Percentiles rank a stretch among this genome's conserved stretches.
These are phyloP conservation scores for Eilema depressum DNA, from an alignment of 2,888 invertebrate genomes.

Conservation along the genomic window DNA sequence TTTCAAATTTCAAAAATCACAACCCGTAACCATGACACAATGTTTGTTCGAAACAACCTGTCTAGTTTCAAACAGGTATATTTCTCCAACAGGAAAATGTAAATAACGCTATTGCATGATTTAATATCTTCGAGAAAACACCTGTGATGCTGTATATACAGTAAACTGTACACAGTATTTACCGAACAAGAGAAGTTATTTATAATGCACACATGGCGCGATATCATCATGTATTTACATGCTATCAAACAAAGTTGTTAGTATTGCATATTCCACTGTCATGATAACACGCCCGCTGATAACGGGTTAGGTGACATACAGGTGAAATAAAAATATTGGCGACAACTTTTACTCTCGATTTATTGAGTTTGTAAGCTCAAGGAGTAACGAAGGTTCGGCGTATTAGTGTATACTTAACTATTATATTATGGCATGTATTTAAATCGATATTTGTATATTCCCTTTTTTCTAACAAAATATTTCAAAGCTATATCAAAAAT, in stretches of 20 bases:
- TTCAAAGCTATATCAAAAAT: no score
- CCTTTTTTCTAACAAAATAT: no score
- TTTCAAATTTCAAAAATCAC: no score
- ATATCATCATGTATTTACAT: background rate
- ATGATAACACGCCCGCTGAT: slow-evolving; percentile 24
- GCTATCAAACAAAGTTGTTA: slow-evolving; percentile 14
- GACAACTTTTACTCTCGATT: no score
- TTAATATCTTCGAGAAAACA: background rate
- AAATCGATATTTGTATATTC: no score
- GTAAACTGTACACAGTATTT: slow-evolving; percentile 1
- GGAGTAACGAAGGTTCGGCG: no score
- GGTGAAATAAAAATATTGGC: background rate
- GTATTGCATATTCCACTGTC: slow-evolving; percentile 14
- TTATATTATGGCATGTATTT: no score
- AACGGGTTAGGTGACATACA: slow-evolving; percentile 5
- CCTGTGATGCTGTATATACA: background rate
- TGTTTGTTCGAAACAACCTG: no score
- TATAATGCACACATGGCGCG: background rate
- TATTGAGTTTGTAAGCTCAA: no score
- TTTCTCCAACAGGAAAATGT: background rate
- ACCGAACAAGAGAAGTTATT: slow-evolving; percentile 6
- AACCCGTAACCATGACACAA: no score
- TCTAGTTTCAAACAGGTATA: no score
- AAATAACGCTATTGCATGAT: background rate
- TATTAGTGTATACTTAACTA: no score